Percentiles rank a stretch among this genome's conserved stretches.
phyloP scores from a whole-genome alignment of 2,888 invertebrate genomes.

The Abrostola tripartita region DNA sequence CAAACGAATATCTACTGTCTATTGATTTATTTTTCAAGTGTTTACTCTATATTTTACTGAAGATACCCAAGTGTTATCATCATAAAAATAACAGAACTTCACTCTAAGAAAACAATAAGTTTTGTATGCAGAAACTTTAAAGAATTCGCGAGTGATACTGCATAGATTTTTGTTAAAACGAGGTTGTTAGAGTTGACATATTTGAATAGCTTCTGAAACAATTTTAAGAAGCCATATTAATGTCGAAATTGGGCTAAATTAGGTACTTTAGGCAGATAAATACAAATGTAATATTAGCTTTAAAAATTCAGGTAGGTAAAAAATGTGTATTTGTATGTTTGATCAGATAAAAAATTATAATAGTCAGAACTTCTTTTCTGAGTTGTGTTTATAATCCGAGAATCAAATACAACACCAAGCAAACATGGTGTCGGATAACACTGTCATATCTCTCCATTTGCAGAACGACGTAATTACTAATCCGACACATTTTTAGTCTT shows the following conservation, averaged over 20 bases:
- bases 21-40: conserved; percentile 73
- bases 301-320: too few species aligned
- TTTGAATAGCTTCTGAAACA: too few species aligned
- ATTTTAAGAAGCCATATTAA: too few species aligned
- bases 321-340: too few species aligned
- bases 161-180: too few species aligned
- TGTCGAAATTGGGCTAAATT: too few species aligned
- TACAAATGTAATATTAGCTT: too few species aligned
- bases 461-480: conserved; percentile 53
- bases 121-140: conserved; percentile 2
- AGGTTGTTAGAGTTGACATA: too few species aligned
- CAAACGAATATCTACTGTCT: conserved; percentile 54
- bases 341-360: too few species aligned
- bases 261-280: too few species aligned
- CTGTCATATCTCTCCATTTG: conserved; percentile 22
- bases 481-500: conserved; percentile 60
- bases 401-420: neutral
- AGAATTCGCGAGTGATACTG: too few species aligned
- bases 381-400: neutral
- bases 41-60: conserved; percentile 57
- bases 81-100: conserved; percentile 35
- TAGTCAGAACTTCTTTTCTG: too few species aligned
- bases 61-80: conserved; percentile 52
- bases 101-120: conserved; percentile 5
- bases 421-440: conserved; percentile 22